phyloP scores from a whole-genome alignment of 2,888 invertebrate species.

The Eucera pruinosa region DNA sequence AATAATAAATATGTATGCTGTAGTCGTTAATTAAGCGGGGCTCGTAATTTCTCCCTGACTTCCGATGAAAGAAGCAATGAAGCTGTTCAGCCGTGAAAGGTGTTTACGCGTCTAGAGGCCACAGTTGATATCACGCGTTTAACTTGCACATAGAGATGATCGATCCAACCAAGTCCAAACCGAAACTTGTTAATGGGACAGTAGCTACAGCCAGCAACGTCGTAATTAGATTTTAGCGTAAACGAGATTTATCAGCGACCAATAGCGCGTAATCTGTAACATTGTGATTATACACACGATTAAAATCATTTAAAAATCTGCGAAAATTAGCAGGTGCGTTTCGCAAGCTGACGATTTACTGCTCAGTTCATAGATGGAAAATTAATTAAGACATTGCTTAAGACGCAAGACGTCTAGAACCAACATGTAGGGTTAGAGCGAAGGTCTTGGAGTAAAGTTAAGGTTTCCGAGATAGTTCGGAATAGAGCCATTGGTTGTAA shows the following conservation, averaged over 20 bases:
- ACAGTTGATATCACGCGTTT: background rate
- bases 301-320: background rate
- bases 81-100: slow-evolving; percentile 20
- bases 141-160: background rate
- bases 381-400: too few relatives aligned
- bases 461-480: too few relatives aligned
- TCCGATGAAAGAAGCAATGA: slow-evolving; percentile 8
- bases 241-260: background rate
- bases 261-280: background rate
- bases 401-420: too few relatives aligned
- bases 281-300: background rate
- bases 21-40: slow-evolving; percentile 25
- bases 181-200: slow-evolving; percentile 16
- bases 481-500: too few relatives aligned
- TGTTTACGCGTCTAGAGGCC: slow-evolving; percentile 15
- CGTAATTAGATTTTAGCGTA: background rate
- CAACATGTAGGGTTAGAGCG: too few relatives aligned
- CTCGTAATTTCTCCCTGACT: background rate
- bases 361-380: too few relatives aligned
- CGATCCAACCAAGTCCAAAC: background rate
- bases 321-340: background rate
- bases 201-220: background rate
- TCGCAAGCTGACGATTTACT: too few relatives aligned
- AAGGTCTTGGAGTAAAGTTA: too few relatives aligned
- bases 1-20: slow-evolving; percentile 21